Conservation (phyloP, 2,888 invertebrate genomes). For the Serripes groenlandicus region DNA sequence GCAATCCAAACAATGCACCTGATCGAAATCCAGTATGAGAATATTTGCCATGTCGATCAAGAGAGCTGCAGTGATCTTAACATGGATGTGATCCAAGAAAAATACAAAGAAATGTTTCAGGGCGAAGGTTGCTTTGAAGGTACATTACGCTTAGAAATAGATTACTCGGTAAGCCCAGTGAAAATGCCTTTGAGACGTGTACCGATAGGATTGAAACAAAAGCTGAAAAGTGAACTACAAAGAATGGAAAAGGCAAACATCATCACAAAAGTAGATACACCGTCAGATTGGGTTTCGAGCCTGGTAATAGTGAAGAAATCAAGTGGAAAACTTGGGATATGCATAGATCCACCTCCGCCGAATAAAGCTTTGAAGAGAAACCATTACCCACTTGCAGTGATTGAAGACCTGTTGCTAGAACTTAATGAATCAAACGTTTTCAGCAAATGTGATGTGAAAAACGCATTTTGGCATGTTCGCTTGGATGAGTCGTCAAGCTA, state of each 20-base stretch:
- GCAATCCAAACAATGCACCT: constrained; percentile 15
- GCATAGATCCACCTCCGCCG: constrained; percentile 56
- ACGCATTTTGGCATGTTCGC: constrained; percentile 68
- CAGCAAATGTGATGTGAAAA: constrained; percentile 34
- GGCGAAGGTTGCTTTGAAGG: constrained; percentile 55
- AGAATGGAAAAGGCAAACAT: constrained; percentile 23
- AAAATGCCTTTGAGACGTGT: constrained; percentile 46
- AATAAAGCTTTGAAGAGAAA: constrained; percentile 46
- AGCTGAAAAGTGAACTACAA: constrained; percentile 47
- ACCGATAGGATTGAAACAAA: constrained; percentile 34
- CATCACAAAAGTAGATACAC: too few relatives aligned
- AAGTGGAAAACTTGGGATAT: constrained; percentile 39
- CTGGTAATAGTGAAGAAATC: constrained; percentile 52
- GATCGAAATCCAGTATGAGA: constrained; percentile 22
- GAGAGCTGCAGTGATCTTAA: not conserved
- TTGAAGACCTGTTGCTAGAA: constrained; percentile 26
- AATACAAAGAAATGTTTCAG: constrained; percentile 46
- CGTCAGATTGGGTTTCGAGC: constrained; percentile 61
- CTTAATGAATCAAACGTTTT: constrained; percentile 20
- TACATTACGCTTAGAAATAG: constrained; percentile 44
- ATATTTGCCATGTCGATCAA: constrained; percentile 10
- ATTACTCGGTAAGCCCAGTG: constrained; percentile 42
- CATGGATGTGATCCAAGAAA: constrained; percentile 5
- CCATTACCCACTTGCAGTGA: constrained; percentile 26
- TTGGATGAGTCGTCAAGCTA: too few relatives aligned